Evolutionary conservation across 2,113 vertebrate genomes (phyloP).

Genomic region (Suncus etruscus): DNA sequence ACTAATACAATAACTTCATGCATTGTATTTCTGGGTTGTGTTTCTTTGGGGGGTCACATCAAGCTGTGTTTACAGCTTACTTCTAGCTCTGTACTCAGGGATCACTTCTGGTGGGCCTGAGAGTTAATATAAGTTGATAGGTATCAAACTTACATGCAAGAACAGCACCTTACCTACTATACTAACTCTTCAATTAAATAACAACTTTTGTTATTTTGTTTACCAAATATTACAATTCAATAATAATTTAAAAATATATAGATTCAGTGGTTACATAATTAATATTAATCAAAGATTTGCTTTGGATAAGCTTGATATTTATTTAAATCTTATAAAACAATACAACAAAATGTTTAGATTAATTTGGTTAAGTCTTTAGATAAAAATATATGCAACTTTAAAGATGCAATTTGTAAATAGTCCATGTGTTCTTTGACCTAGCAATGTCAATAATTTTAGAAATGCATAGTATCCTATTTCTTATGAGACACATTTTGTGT

Average conservation of each 20-base stretch:
- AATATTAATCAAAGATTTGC: constrained; percentile 72
- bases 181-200: too few species aligned
- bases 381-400: constrained; percentile 57
- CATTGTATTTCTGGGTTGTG: too few species aligned
- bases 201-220: too few species aligned
- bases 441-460: constrained; percentile 27
- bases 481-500: constrained; percentile 49
- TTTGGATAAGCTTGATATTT: constrained; percentile 34
- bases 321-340: constrained; percentile 72
- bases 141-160: too few species aligned
- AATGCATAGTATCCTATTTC: constrained; percentile 59
- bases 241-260: not conserved
- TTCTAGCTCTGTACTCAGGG: too few species aligned
- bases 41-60: too few species aligned
- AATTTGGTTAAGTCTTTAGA: constrained; percentile 65
- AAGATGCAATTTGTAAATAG: constrained; percentile 69
- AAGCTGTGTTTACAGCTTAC: too few species aligned
- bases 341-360: constrained; percentile 66
- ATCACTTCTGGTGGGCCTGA: too few species aligned
- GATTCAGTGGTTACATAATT: constrained; percentile 37
- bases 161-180: too few species aligned
- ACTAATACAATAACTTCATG: constrained; percentile 31
- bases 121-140: too few species aligned
- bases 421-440: constrained; percentile 42
- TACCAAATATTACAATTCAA: too few species aligned